Base-by-base conservation (phyloP, 92 coral and sea anemone species). In the Porites evermanni region DNA sequence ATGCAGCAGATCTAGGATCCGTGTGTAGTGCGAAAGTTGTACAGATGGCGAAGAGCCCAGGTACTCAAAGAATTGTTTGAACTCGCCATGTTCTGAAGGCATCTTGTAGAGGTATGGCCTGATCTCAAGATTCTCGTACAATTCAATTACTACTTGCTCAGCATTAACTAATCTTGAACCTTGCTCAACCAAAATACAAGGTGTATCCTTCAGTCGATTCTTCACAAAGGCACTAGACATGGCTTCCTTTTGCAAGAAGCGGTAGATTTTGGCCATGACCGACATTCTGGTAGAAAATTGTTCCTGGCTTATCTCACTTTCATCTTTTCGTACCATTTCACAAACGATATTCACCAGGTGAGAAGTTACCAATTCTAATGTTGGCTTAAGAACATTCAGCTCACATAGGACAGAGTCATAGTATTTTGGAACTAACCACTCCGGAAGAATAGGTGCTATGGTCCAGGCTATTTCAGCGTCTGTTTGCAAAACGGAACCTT, bases 41-140 rank as follows among this genome's bases (percentile, higher is more conserved):
- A 87, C 94, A 7, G 83, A 80, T 9, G 54, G 75, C 6, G 91
- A 79, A 24, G 90, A 79, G 9, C 96, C 98, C 61, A 95, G 93
- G 38, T 53, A 53, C 59, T 59, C 21, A 78, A 95, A 93, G 3
- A 95, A 21, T n/a, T 9, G 0, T 6, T 14, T 11, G 26, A 87
- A 91, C 53, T 19, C n/a, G 3, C 90, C 76, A 18, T 90, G 47
- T 53, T 91, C 76, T 2, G 70, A 18, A 7, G 98, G 98, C 14
- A 88, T 51, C 64, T 63, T 79, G 93, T 91, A 95, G 8, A 95
- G 87, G 67, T 81, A 95, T 29, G 98, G 98, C 8, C 23, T 50
- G 56, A 95, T 91, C 80, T 88, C 91, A 2, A 79, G 72, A 2
- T 70, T 20, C 16, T 23, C 19, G 12, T 64, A 80, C 70, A 95